phyloP scores from a whole-genome alignment of 2,113 vertebrate species.

The Aplodontia rufa region DNA sequence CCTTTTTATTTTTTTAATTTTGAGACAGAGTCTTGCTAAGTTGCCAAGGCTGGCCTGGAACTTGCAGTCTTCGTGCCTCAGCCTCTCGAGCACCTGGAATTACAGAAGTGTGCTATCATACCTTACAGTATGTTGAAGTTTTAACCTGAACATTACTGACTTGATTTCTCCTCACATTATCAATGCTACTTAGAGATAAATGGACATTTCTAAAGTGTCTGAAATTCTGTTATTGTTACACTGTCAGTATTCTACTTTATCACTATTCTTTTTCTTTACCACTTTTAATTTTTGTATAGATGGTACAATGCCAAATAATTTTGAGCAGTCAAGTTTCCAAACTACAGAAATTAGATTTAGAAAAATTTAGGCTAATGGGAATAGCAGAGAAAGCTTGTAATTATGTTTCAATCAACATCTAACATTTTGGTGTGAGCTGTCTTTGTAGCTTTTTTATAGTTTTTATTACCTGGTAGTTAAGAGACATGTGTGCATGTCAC shows the following conservation, averaged over 20 bases:
- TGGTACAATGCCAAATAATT: not conserved
- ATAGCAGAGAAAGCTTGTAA: not conserved
- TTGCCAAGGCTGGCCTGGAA: not conserved
- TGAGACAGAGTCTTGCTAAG: not conserved
- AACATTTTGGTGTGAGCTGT: not conserved
- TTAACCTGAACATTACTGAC: not conserved
- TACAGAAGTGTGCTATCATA: not conserved
- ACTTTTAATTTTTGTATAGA: not conserved
- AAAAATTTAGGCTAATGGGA: not conserved
- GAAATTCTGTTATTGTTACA: not conserved
- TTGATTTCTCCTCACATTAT: not conserved
- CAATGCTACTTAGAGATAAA: not conserved
- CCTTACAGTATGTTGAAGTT: not conserved
- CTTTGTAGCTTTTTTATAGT: not conserved
- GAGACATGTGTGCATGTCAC: not conserved
- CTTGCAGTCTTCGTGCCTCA: not conserved
- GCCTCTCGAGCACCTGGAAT: not conserved
- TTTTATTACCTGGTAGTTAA: not conserved
- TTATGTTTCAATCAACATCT: not conserved
- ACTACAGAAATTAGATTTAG: constrained; percentile 8
- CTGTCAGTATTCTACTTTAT: not conserved
- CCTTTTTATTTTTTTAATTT: not conserved
- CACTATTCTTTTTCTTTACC: not conserved
- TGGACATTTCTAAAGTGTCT: not conserved
- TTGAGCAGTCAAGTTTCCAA: not conserved